A percentile compares a stretch with the other conserved stretches of the same genome.
Evolutionary conservation across 2,797 vertebrate genomes (phyloP).

Genomic region (Sebastes diaconus): DNA sequence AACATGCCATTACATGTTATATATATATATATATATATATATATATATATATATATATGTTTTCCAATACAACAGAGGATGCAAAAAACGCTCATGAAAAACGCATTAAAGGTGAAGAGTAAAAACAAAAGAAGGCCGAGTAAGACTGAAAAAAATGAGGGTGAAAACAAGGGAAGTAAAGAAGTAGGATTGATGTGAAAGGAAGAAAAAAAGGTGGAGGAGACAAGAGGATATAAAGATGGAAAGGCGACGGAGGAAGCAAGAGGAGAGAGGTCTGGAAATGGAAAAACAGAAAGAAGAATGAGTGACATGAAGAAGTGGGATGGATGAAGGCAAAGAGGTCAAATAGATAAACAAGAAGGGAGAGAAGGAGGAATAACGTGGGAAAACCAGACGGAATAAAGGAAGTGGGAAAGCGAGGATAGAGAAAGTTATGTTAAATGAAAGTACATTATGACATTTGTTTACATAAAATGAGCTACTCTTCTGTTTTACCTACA

Average conservation of each 20-base stretch:
- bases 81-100: not conserved
- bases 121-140: not conserved
- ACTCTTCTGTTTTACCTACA: not conserved
- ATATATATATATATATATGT: not conserved
- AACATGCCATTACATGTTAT: no score
- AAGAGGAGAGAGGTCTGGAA: not conserved
- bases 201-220: not conserved
- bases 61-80: not conserved
- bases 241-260: not conserved
- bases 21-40: no score
- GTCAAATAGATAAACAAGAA: not conserved
- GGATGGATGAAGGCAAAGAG: not conserved
- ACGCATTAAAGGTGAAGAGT: not conserved
- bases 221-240: not conserved
- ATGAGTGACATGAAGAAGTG: conserved; percentile 1
- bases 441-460: not conserved
- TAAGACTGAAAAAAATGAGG: no score
- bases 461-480: not conserved
- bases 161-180: not conserved
- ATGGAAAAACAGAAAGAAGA: conserved; percentile 4
- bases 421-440: not conserved
- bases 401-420: not conserved
- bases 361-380: not conserved
- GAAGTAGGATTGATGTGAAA: conserved; percentile 4
- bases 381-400: not conserved